Evolutionary conservation across 92 coral and sea anemone genomes (phyloP).

Genomic region (Phenganax subtilis): DNA sequence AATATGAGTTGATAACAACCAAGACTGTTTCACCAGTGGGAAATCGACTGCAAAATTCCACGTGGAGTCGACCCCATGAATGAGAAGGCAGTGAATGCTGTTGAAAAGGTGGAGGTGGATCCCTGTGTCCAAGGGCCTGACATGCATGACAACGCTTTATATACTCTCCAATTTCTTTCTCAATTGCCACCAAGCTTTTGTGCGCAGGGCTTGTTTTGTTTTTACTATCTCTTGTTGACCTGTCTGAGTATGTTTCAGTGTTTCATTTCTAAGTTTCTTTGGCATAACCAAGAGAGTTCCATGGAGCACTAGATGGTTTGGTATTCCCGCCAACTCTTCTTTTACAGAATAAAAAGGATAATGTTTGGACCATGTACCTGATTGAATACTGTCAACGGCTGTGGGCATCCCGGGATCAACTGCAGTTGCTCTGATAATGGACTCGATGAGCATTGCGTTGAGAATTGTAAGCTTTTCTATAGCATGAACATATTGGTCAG

Average conservation of each 20-base stretch:
- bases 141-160: too few species aligned
- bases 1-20: too few species aligned
- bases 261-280: background rate
- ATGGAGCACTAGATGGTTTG: constrained; percentile 16
- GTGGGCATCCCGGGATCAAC: constrained; percentile 28
- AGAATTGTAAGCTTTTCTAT: background rate
- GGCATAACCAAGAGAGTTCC: constrained; percentile 43
- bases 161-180: background rate
- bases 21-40: too few species aligned
- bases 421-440: constrained; percentile 21
- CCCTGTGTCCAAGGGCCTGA: background rate
- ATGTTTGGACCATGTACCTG: background rate
- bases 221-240: background rate
- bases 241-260: background rate
- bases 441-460: constrained; percentile 34
- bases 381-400: background rate
- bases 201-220: background rate
- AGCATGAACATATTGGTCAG: constrained; percentile 52
- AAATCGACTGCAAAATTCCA: too few species aligned
- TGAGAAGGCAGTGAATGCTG: background rate
- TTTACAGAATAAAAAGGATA: too few species aligned
- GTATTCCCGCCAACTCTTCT: constrained; percentile 5
- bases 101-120: background rate
- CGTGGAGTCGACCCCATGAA: background rate
- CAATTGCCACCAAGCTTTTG: background rate